Percentiles rank a stretch among this genome's conserved stretches.
These are phyloP conservation scores for Latrodectus geometricus DNA, from an alignment of 1,140 invertebrate species.

Conservation along the genomic window DNA sequence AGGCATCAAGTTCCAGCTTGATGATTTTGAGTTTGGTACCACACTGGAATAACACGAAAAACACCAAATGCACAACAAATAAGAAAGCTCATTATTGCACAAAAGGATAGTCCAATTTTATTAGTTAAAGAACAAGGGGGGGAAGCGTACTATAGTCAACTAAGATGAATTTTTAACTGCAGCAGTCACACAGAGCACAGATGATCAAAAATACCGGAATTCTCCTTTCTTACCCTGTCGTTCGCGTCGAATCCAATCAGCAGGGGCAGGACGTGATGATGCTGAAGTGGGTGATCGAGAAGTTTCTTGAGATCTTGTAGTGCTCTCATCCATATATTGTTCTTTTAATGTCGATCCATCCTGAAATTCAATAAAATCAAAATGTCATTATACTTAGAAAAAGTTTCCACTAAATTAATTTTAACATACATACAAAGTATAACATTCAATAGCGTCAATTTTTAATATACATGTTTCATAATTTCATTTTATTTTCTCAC, in stretches of 20 bases:
- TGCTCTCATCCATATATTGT: slow-evolving; percentile 39
- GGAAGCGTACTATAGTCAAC: neutral
- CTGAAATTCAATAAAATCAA: slow-evolving; percentile 5
- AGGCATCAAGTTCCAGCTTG: slow-evolving; percentile 38
- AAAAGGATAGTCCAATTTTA: slow-evolving; percentile 20
- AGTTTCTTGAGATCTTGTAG: slow-evolving; percentile 49
- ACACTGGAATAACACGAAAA: neutral
- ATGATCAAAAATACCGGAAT: slow-evolving; percentile 87
- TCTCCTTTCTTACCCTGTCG: slow-evolving; percentile 94
- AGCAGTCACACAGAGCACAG: neutral
- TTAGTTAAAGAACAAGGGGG: slow-evolving; percentile 23
- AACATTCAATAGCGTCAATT: no score
- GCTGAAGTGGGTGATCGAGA: slow-evolving; percentile 27
- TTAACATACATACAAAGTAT: no score
- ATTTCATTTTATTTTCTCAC: no score
- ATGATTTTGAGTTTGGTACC: neutral
- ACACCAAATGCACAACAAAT: slow-evolving; percentile 15
- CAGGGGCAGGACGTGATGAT: slow-evolving; percentile 71
- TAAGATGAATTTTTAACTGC: neutral
- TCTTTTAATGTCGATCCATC: slow-evolving; percentile 40
- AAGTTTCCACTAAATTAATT: no score
- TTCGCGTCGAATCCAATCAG: slow-evolving; percentile 88
- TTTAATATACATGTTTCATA: no score
- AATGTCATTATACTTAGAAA: neutral
- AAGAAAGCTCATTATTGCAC: slow-evolving; percentile 27